phyloP scores from a whole-genome alignment of 2,113 vertebrate species.

The Heterochromis multidens region DNA sequence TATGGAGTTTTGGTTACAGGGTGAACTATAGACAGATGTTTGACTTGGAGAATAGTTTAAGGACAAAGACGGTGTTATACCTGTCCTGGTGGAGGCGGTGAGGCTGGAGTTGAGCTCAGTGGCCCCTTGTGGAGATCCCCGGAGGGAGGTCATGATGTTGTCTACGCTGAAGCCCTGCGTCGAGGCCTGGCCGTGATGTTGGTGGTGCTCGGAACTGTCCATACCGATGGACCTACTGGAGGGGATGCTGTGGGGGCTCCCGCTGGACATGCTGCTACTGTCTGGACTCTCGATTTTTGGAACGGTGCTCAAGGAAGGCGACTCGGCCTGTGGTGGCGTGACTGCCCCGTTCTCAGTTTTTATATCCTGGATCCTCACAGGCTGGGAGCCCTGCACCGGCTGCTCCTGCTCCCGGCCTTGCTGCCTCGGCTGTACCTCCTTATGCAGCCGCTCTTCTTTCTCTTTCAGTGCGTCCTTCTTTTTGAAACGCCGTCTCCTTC shows the following conservation, averaged over 20 bases:
- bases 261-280: conserved; percentile 89
- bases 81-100: conserved; percentile 78
- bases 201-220: conserved; percentile 80
- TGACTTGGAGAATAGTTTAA: conserved; percentile 87
- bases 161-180: conserved; percentile 92
- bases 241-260: conserved; percentile 85
- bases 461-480: conserved; percentile 93
- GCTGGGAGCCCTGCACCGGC: conserved; percentile 75
- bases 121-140: conserved; percentile 86
- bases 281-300: conserved; percentile 93
- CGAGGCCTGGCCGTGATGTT: conserved; percentile 73
- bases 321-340: conserved; percentile 86
- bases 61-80: conserved; percentile 84
- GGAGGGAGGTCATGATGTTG: conserved; percentile 94
- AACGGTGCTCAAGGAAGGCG: conserved; percentile 83
- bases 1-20: conserved; percentile 84
- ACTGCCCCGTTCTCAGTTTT: conserved; percentile 91
- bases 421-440: conserved; percentile 77
- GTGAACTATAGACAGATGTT: conserved; percentile 84
- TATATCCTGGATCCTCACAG: conserved; percentile 91
- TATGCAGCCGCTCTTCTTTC: conserved; percentile 86
- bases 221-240: conserved; percentile 82
- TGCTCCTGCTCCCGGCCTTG: conserved; percentile 75
- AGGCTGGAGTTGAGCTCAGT: conserved; percentile 80
- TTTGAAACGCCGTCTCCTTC: conserved; percentile 88